These are phyloP conservation scores for Cataglyphis altisquamis DNA, from an alignment of 2,888 invertebrate species.

Conservation along the genomic window DNA sequence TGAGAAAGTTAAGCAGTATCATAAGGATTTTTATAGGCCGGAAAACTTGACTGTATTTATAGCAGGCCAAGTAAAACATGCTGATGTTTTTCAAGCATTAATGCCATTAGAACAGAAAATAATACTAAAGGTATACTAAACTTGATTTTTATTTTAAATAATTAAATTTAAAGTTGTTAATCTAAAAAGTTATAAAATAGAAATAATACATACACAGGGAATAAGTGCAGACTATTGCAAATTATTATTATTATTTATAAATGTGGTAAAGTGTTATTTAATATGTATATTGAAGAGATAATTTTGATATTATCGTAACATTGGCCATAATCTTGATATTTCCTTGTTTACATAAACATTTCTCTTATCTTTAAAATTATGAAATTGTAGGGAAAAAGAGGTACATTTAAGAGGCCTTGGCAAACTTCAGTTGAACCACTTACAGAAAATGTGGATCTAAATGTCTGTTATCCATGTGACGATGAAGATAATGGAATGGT, in stretches of 20 bases:
- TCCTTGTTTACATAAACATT: neutral
- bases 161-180: neutral
- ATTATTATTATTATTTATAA: neutral
- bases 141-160: neutral
- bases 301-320: neutral
- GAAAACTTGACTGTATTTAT: conserved; percentile 95
- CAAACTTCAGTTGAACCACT: conserved; percentile 90
- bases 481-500: conserved; percentile 94
- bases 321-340: conserved; percentile 3
- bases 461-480: conserved; percentile 92
- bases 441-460: conserved; percentile 87
- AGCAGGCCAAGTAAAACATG: conserved; percentile 92
- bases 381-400: conserved; percentile 86
- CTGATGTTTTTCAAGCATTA: conserved; percentile 92
- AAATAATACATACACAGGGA: neutral
- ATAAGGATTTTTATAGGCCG: conserved; percentile 94
- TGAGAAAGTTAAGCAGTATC: conserved; percentile 93
- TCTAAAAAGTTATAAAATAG: neutral
- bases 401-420: conserved; percentile 92
- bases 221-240: neutral
- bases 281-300: neutral
- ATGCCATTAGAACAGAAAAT: conserved; percentile 92
- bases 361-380: neutral
- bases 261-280: neutral
- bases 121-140: conserved; percentile 88